Evolutionary conservation across 2,113 vertebrate species (phyloP).

Genomic region (Anguilla rostrata): DNA sequence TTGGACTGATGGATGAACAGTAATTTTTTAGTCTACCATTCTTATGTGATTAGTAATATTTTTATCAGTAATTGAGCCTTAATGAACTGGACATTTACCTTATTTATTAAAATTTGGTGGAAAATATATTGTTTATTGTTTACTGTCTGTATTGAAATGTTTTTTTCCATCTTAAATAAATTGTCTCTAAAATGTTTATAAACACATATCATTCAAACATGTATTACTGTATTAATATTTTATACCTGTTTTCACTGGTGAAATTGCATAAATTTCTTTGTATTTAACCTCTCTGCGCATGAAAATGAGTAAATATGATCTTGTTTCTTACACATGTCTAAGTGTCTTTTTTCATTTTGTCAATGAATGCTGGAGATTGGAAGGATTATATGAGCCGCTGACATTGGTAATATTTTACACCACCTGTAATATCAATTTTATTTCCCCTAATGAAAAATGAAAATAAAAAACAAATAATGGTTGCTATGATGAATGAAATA

Average conservation of each 20-base stretch:
- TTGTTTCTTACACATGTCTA: slow-evolving; percentile 41
- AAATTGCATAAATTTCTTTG: slow-evolving; percentile 53
- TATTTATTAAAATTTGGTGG: slow-evolving; percentile 18
- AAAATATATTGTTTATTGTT: slow-evolving; percentile 13
- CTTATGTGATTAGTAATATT: not conserved
- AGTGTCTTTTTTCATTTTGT: slow-evolving; percentile 48
- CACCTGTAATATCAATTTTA: not conserved
- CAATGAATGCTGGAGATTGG: not conserved
- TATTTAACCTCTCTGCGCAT: slow-evolving; percentile 62
- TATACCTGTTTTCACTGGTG: slow-evolving; percentile 68
- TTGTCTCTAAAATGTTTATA: slow-evolving; percentile 2
- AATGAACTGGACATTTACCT: slow-evolving; percentile 6
- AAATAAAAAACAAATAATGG: not conserved
- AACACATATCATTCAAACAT: slow-evolving; percentile 9
- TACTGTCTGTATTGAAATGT: slow-evolving; percentile 17
- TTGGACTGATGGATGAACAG: not conserved
- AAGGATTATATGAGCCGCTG: not conserved
- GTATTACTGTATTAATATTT: slow-evolving; percentile 22
- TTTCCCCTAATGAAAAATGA: not conserved
- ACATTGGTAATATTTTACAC: not conserved
- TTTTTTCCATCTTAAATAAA: slow-evolving; percentile 8
- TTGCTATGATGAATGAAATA: not conserved
- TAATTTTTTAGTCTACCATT: not conserved
- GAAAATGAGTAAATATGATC: slow-evolving; percentile 63
- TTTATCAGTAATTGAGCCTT: slow-evolving; percentile 1